Evolutionary conservation across 2,113 vertebrate genomes (phyloP).

Genomic region (Aplodontia rufa): DNA sequence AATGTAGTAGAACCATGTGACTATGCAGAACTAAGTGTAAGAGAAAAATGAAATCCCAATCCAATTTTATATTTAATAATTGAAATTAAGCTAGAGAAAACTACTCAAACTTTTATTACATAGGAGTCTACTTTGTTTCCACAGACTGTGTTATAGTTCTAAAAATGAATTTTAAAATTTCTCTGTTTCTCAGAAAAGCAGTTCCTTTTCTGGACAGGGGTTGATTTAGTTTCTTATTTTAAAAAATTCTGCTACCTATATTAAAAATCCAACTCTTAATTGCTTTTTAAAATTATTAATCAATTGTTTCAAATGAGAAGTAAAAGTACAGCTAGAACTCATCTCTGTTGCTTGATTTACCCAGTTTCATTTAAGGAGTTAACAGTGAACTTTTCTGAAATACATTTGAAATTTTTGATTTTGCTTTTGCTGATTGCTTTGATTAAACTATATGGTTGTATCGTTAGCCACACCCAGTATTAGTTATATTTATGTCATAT

Average conservation of each 20-base stretch:
- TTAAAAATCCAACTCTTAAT: neutral
- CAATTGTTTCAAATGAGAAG: neutral
- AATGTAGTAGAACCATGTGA: neutral
- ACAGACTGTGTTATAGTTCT: neutral
- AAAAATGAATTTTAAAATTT: conserved; percentile 12
- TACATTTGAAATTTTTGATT: neutral
- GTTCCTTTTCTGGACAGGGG: neutral
- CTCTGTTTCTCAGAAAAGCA: neutral
- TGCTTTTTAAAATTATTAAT: neutral
- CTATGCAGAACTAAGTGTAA: neutral
- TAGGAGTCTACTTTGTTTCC: neutral
- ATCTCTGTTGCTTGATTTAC: neutral
- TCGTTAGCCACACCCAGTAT: neutral
- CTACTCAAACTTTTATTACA: neutral
- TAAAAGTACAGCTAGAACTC: neutral
- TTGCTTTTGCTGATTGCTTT: neutral
- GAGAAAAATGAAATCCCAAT: neutral
- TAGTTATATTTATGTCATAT: neutral
- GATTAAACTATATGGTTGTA: neutral
- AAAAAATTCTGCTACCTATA: neutral
- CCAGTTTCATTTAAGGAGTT: neutral
- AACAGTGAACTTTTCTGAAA: neutral
- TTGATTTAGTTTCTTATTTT: neutral
- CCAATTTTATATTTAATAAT: neutral
- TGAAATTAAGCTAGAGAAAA: neutral